Conservation (phyloP, 2,113 vertebrate genomes). For the Psephotus haematonotus region DNA sequence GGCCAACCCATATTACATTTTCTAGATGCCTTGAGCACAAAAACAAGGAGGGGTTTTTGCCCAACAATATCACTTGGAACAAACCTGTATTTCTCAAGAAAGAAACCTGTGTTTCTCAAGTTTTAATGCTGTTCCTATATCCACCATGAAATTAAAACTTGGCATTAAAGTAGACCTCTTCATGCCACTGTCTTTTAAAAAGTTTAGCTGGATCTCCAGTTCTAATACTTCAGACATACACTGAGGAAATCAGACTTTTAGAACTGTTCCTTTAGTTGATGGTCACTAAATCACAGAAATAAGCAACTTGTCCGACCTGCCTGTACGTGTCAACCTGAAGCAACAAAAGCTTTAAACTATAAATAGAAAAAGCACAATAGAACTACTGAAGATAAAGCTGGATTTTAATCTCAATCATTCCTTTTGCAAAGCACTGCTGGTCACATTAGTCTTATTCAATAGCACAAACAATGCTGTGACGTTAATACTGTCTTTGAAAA, state of each 20-base stretch:
- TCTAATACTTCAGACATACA: neutral
- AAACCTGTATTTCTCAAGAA: neutral
- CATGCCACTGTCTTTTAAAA: neutral
- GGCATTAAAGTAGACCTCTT: neutral
- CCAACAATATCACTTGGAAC: neutral
- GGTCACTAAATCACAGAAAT: neutral
- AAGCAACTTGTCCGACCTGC: neutral
- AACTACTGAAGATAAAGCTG: neutral
- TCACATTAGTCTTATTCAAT: neutral
- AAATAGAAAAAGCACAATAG: conserved; percentile 7
- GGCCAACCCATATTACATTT: neutral
- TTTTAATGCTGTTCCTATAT: neutral
- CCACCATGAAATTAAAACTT: neutral
- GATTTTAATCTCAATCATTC: conserved; percentile 16
- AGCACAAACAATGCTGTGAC: neutral
- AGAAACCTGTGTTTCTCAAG: neutral
- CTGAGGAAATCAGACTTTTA: neutral
- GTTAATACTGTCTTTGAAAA: neutral
- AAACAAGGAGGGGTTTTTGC: neutral
- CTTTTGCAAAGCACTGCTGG: neutral
- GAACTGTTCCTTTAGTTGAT: neutral
- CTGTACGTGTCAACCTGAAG: neutral
- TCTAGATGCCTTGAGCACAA: neutral
- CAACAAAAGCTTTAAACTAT: neutral
- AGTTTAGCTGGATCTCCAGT: neutral